phyloP scores from a whole-genome alignment of 2,113 vertebrate species.

The Urocitellus parryii region DNA sequence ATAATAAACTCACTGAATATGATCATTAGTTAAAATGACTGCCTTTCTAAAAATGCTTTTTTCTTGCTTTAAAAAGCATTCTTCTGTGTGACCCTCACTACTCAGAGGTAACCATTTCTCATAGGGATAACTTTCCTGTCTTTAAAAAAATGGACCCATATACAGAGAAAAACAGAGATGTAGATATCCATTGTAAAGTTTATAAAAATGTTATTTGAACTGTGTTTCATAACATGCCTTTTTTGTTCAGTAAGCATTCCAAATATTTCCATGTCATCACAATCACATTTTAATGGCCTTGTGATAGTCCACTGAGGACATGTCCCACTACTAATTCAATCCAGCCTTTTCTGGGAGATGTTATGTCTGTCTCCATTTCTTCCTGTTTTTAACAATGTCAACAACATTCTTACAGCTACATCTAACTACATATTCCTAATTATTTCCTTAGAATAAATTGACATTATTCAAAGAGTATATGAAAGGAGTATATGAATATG shows the following conservation, averaged over 20 bases:
- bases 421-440: background rate
- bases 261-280: background rate
- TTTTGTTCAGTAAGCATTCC: background rate
- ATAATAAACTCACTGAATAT: background rate
- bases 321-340: background rate
- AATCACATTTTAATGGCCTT: background rate
- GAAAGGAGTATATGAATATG: background rate
- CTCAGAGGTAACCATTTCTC: background rate
- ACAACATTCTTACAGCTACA: background rate
- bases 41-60: background rate
- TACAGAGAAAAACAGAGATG: background rate
- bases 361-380: background rate
- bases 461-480: background rate
- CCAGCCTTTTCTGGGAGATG: background rate
- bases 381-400: background rate
- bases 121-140: background rate
- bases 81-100: background rate
- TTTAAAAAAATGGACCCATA: background rate
- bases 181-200: background rate
- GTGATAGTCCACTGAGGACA: background rate
- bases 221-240: background rate
- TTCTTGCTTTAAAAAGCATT: conserved; percentile 20
- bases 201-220: background rate
- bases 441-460: conserved; percentile 35
- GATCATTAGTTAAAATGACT: background rate